phyloP scores from a whole-genome alignment of 2,888 invertebrate genomes.

The Callosobruchus maculatus region DNA sequence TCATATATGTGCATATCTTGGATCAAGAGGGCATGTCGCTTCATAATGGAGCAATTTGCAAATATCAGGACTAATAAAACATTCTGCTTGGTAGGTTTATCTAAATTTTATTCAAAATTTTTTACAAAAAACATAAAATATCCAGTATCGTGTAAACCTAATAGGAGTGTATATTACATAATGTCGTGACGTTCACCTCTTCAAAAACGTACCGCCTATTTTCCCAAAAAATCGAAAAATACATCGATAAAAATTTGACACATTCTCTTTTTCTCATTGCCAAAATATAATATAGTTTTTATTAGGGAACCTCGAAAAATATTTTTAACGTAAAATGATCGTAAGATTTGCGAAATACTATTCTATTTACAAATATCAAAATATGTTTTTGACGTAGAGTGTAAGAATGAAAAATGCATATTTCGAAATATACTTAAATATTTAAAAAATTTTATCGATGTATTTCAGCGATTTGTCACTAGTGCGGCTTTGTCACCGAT shows the following conservation, averaged over 20 bases:
- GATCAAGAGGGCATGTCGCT: neutral
- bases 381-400: neutral
- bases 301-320: too few species aligned
- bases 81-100: neutral
- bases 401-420: too few species aligned
- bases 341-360: too few species aligned
- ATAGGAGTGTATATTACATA: constrained; percentile 37
- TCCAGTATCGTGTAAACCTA: constrained; percentile 31
- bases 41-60: too few species aligned
- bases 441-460: too few species aligned
- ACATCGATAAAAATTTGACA: constrained; percentile 9
- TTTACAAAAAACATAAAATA: constrained; percentile 15
- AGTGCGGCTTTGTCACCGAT: neutral
- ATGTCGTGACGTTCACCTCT: constrained; percentile 32
- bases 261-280: too few species aligned
- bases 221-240: constrained; percentile 8
- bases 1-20: neutral
- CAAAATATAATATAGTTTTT: too few species aligned
- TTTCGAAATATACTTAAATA: too few species aligned
- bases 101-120: constrained; percentile 1
- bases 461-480: neutral
- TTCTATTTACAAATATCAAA: too few species aligned
- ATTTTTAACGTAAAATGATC: too few species aligned
- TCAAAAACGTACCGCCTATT: constrained; percentile 8
- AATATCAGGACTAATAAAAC: too few species aligned